phyloP scores from a whole-genome alignment of 1,140 invertebrate species.

The Meloidogyne hapla region DNA sequence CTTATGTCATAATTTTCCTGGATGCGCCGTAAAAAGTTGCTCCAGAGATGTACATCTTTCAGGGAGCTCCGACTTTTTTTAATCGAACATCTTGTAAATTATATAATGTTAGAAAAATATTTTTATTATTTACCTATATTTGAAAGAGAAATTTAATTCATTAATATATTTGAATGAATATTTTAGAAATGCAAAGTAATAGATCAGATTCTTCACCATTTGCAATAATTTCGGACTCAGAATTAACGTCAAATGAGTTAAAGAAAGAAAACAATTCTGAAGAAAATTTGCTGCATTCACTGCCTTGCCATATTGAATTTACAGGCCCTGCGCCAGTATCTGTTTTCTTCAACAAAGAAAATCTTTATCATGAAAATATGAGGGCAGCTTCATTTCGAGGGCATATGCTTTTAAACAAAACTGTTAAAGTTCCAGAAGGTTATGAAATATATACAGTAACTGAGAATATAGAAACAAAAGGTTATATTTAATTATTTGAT shows the following conservation, averaged over 20 bases:
- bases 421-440: constrained; percentile 3
- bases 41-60: no score
- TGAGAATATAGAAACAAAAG: not conserved
- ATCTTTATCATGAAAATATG: not conserved
- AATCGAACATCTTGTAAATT: no score
- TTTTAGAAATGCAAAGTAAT: not conserved
- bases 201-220: not conserved
- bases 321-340: constrained; percentile 27
- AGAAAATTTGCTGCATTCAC: constrained; percentile 12
- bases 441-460: constrained; percentile 14
- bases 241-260: not conserved
- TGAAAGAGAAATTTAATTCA: no score
- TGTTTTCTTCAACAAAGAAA: constrained; percentile 25
- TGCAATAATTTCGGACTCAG: not conserved
- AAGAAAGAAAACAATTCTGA: not conserved
- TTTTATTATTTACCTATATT: constrained; percentile 9
- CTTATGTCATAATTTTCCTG: no score
- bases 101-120: no score
- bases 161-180: not conserved
- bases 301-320: constrained; percentile 21
- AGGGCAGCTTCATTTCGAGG: constrained; percentile 29
- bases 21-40: no score
- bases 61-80: no score
- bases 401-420: constrained; percentile 16
- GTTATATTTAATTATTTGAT: not conserved